Evolutionary conservation across 1,140 invertebrate genomes (phyloP).

Genomic region (Rhyzopertha dominica): DNA sequence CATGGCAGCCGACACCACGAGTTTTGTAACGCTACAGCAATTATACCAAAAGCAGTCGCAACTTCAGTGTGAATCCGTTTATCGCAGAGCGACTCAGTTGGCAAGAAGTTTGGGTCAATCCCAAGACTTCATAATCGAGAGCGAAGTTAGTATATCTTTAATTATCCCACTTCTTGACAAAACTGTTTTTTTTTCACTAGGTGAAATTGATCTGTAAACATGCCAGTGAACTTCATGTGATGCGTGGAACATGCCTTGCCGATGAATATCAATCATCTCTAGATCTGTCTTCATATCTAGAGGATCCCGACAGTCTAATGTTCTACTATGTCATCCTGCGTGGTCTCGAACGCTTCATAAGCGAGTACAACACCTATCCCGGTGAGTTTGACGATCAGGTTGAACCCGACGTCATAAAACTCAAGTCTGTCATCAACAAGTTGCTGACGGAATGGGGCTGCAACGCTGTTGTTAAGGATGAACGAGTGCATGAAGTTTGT

Average conservation of each 20-base stretch:
- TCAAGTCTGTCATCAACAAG: conserved; percentile 48
- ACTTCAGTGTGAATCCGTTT: conserved; percentile 75
- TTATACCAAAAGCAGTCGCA: conserved; percentile 81
- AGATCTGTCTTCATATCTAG: conserved; percentile 48
- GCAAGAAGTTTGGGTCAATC: conserved; percentile 70
- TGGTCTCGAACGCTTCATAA: conserved; percentile 84
- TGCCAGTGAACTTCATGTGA: conserved; percentile 68
- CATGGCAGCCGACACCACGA: conserved; percentile 93
- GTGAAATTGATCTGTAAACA: conserved; percentile 82
- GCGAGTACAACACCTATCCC: conserved; percentile 85
- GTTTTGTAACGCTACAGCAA: conserved; percentile 88
- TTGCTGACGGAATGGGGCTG: conserved; percentile 82
- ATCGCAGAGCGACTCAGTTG: conserved; percentile 73
- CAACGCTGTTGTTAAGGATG: conserved; percentile 72
- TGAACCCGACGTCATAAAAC: conserved; percentile 36
- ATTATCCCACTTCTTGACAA: no score
- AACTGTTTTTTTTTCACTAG: conserved; percentile 21
- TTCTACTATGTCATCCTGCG: conserved; percentile 88
- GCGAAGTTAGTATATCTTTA: conserved; percentile 51
- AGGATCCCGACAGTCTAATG: conserved; percentile 78
- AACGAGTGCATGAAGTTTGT: conserved; percentile 93
- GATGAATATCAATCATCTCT: conserved; percentile 61
- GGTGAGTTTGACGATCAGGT: conserved; percentile 83
- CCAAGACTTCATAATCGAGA: conserved; percentile 66
- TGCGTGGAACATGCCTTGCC: conserved; percentile 74